phyloP scores from a whole-genome alignment of 2,113 vertebrate genomes.

The Phylloscopus trochilus region DNA sequence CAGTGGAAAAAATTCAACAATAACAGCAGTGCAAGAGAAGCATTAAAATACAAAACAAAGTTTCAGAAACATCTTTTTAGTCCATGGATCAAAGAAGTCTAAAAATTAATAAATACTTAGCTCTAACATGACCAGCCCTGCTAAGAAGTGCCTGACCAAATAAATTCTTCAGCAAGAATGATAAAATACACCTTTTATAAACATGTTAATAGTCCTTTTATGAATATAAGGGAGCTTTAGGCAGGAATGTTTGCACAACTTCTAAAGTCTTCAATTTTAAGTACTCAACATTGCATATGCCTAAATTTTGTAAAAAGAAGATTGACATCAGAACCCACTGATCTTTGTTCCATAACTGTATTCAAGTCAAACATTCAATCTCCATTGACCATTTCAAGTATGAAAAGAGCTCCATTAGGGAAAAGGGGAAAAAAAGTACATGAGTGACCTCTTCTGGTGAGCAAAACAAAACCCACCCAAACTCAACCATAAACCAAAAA shows the following conservation, averaged over 20 bases:
- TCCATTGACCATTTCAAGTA: not conserved
- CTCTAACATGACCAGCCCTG: not conserved
- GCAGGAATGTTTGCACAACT: not conserved
- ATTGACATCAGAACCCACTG: not conserved
- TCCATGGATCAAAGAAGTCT: not conserved
- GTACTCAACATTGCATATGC: not conserved
- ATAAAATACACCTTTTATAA: not conserved
- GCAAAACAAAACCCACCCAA: not conserved
- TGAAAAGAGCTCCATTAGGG: not conserved
- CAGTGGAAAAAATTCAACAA: not conserved
- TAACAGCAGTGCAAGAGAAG: not conserved
- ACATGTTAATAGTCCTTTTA: not conserved
- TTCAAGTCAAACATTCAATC: not conserved
- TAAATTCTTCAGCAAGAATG: not conserved
- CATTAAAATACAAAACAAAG: not conserved
- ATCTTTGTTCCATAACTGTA: not conserved
- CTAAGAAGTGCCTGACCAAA: not conserved
- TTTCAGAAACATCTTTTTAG: not conserved
- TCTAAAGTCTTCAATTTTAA: not conserved
- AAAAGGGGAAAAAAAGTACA: not conserved
- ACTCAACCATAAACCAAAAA: not conserved
- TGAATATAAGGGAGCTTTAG: not conserved
- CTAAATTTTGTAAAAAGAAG: not conserved
- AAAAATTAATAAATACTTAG: not conserved
- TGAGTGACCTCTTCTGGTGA: slow-evolving; percentile 42